Evolutionary conservation across 2,888 invertebrate species (phyloP).

Genomic region (Orthosia gothica): DNA sequence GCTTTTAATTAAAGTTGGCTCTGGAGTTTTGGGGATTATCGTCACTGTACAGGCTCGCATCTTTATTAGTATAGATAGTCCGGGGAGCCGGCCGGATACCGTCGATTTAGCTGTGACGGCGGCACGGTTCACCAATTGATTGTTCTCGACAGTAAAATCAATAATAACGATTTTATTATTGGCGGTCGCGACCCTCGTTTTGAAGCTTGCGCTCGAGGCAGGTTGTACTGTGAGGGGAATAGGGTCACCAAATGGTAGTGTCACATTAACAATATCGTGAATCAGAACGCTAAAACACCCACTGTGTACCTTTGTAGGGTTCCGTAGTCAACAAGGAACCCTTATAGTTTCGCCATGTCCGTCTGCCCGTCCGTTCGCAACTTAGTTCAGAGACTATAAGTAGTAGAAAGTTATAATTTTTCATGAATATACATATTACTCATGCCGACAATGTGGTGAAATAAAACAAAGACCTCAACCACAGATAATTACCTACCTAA

Average conservation of each 20-base stretch:
- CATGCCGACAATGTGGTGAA: too few relatives aligned
- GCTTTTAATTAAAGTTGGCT: constrained; percentile 61
- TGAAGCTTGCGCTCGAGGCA: constrained; percentile 61
- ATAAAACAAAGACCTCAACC: too few relatives aligned
- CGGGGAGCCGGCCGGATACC: constrained; percentile 86
- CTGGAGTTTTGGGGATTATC: constrained; percentile 59
- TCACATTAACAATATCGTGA: constrained; percentile 51
- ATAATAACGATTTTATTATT: constrained; percentile 88
- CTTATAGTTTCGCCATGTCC: too few relatives aligned
- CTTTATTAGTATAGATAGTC: constrained; percentile 66
- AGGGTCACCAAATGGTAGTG: constrained; percentile 59
- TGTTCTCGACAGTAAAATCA: constrained; percentile 89
- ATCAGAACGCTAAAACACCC: constrained; percentile 33
- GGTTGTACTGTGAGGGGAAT: constrained; percentile 69
- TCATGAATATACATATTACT: too few relatives aligned
- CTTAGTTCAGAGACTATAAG: too few relatives aligned
- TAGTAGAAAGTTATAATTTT: too few relatives aligned
- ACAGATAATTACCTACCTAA: too few relatives aligned
- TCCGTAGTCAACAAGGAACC: too few relatives aligned
- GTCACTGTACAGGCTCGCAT: constrained; percentile 38
- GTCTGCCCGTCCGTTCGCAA: too few relatives aligned
- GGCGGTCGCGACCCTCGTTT: constrained; percentile 76
- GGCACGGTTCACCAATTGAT: constrained; percentile 83
- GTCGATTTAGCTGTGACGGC: constrained; percentile 85
- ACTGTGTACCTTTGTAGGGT: background rate